Base-by-base conservation (phyloP, 1,140 invertebrate genomes). In the Drosophila sturtevanti region DNA sequence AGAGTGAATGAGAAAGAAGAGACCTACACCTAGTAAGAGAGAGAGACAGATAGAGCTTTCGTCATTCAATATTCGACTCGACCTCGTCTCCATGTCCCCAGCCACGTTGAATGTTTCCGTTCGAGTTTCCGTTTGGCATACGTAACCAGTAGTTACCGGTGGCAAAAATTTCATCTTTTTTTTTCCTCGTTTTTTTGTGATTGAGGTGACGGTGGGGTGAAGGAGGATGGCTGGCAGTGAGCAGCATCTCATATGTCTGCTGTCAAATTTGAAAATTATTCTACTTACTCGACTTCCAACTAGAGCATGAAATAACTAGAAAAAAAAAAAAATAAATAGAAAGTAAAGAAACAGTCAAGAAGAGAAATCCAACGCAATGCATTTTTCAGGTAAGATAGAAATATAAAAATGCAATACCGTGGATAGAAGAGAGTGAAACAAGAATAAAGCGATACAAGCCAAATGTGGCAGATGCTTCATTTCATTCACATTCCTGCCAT, bases 191-290 rank as follows among this genome's bases (percentile, higher is more conserved):
- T 44, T 62, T 72, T 37, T 54, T 60, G 62, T n/a, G 4, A 16
- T 21, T 2, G 5, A 11, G 4, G 21, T 60, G 18, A 12, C 12
- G 52, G 1, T 10, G n/a, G 24, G 35, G 65, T 61, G 16, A 66
- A 56, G n/a, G 63, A 16, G 54, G 51, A 35, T 34, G 72, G 9
- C 41, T 10, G 16, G 16, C 10, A 48, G 41, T 48, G 61, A 75
- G 56, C 64, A 52, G 72, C 66, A 58, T 21, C 73, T 77, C 74
- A 77, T 89, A 73, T 87, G 79, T 87, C 72, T 81, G 79, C 79
- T 87, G 82, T 87, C 84, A 87, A 89, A 89, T 89, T 82, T 87
- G 79, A 38, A 79, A 87, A 89, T 89, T 89, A 87, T 87, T 87
- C 82, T 79, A 87, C 68, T 76, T 79, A 68, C 81, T 71, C 65